Evolutionary conservation across 2,888 invertebrate genomes (phyloP).

Genomic region (Phortica okadai): DNA sequence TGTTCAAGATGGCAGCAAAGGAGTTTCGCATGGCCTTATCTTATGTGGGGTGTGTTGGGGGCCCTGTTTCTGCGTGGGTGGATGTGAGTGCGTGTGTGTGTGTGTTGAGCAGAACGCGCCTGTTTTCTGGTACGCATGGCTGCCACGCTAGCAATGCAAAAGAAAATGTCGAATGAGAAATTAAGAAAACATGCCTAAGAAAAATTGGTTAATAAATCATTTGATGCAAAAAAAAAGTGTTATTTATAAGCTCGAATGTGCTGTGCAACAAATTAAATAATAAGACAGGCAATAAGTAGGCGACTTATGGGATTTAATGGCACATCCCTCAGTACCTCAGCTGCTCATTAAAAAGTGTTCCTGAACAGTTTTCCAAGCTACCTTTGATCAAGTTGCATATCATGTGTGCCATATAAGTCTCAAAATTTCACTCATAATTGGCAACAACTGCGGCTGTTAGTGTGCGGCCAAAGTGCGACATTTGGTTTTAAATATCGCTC

Average conservation of each 20-base stretch:
- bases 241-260: slow-evolving; percentile 49
- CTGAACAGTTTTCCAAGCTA: background rate
- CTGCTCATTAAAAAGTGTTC: background rate
- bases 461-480: background rate
- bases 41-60: slow-evolving; percentile 52
- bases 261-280: background rate
- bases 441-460: background rate
- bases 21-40: slow-evolving; percentile 53
- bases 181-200: slow-evolving; percentile 72
- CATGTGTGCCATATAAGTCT: background rate
- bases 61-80: slow-evolving; percentile 5
- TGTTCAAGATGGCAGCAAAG: slow-evolving; percentile 51
- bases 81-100: slow-evolving; percentile 38
- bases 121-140: slow-evolving; percentile 60
- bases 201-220: slow-evolving; percentile 72
- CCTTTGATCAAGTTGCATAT: background rate
- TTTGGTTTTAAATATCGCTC: background rate
- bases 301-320: background rate
- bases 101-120: slow-evolving; percentile 5
- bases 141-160: slow-evolving; percentile 47
- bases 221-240: slow-evolving; percentile 64
- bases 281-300: background rate
- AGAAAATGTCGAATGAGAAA: slow-evolving; percentile 74
- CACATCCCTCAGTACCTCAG: background rate
- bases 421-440: background rate